Evolutionary conservation across 2,888 invertebrate species (phyloP).

Genomic region (Nectonema munidae): DNA sequence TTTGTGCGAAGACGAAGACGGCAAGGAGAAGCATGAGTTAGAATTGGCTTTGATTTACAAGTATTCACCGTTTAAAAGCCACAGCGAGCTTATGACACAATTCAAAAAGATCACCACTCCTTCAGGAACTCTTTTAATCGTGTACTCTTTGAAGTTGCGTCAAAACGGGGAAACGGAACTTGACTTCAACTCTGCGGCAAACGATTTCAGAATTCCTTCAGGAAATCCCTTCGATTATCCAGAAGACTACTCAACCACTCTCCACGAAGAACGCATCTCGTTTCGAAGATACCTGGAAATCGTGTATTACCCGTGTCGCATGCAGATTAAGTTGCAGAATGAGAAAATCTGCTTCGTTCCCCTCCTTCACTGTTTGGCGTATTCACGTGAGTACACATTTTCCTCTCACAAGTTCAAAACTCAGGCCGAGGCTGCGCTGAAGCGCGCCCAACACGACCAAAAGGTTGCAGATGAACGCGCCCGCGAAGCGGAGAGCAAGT

Average conservation of each 20-base stretch:
- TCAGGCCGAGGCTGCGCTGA: constrained; percentile 23
- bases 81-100: constrained; percentile 18
- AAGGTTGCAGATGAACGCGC: constrained; percentile 21
- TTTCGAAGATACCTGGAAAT: constrained; percentile 25
- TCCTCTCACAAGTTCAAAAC: constrained; percentile 24
- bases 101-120: constrained; percentile 24
- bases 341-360: constrained; percentile 23
- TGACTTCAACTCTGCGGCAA: constrained; percentile 22
- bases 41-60: constrained; percentile 25
- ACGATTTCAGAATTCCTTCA: constrained; percentile 23
- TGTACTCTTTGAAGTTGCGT: constrained; percentile 24
- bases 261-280: constrained; percentile 22
- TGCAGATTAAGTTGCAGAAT: constrained; percentile 25
- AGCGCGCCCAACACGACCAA: constrained; percentile 21
- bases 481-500: constrained; percentile 24
- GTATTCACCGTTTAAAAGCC: constrained; percentile 24
- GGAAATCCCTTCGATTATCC: background rate
- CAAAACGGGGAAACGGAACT: constrained; percentile 24
- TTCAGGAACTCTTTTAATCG: constrained; percentile 24
- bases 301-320: constrained; percentile 25
- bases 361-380: constrained; percentile 23
- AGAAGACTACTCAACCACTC: background rate
- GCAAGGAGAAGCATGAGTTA: constrained; percentile 20
- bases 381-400: constrained; percentile 24
- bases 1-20: constrained; percentile 17